Evolutionary conservation across 2,113 vertebrate genomes (phyloP).

Genomic region (Festucalex cinctus): DNA sequence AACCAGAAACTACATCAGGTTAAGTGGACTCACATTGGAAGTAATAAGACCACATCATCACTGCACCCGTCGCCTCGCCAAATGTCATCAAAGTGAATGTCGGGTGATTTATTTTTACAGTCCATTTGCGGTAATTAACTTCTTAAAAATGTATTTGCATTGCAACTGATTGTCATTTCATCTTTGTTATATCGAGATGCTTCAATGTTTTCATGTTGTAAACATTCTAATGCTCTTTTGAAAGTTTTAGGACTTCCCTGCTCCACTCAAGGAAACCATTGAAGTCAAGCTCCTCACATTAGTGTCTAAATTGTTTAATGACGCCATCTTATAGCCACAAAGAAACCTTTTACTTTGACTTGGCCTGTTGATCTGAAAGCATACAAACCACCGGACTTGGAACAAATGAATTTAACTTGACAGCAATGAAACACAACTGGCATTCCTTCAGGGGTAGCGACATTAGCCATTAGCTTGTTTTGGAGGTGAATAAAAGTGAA

Average conservation of each 20-base stretch:
- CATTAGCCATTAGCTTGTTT: constrained; percentile 26
- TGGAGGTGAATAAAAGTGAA: constrained; percentile 48
- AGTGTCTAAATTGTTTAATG: background rate
- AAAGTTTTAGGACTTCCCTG: background rate
- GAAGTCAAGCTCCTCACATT: background rate
- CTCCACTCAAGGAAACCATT: background rate
- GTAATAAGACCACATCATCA: too few species aligned
- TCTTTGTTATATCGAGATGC: background rate
- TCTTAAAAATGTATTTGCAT: background rate
- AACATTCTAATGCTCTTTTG: background rate
- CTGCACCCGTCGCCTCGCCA: too few species aligned
- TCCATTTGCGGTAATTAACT: background rate
- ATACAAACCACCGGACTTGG: background rate
- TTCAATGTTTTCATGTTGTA: background rate
- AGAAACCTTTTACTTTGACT: background rate
- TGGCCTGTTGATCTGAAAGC: background rate
- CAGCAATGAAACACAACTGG: background rate
- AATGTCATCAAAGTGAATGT: too few species aligned
- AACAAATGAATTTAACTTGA: constrained; percentile 8
- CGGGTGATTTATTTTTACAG: too few species aligned
- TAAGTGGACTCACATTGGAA: too few species aligned
- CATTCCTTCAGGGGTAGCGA: constrained; percentile 1
- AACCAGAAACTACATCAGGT: too few species aligned
- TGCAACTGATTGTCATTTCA: background rate
- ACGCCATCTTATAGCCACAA: background rate